A percentile compares a stretch with the other conserved stretches of the same genome.
phyloP scores from a whole-genome alignment of 2,888 invertebrate species.

The Pristionchus arcanus region DNA sequence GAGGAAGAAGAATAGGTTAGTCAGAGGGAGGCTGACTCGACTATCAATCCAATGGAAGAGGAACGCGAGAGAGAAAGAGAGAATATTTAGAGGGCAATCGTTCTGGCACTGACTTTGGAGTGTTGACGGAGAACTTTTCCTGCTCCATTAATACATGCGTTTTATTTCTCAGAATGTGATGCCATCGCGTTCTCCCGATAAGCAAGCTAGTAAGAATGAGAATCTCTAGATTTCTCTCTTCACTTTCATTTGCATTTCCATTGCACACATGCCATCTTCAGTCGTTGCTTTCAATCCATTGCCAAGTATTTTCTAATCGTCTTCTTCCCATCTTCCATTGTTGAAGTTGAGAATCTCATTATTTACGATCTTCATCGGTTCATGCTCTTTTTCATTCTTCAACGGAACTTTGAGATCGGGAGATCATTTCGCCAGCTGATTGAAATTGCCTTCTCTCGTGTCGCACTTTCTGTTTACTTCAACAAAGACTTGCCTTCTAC shows the following conservation, averaged over 20 bases:
- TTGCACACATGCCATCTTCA: background rate
- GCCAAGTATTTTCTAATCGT: background rate
- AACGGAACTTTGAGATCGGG: background rate
- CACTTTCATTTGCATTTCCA: background rate
- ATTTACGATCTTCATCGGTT: background rate
- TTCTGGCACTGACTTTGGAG: background rate
- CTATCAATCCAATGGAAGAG: background rate
- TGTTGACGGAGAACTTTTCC: background rate
- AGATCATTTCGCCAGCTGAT: too few species aligned
- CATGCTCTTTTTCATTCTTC: background rate
- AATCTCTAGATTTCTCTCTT: background rate
- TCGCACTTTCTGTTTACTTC: background rate
- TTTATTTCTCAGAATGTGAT: background rate
- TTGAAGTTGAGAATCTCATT: background rate
- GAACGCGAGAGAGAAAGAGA: background rate
- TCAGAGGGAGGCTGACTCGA: background rate
- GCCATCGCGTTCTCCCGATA: background rate
- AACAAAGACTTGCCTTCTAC: background rate
- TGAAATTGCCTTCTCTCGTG: background rate
- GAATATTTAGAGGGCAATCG: background rate
- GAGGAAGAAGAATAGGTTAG: background rate
- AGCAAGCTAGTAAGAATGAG: background rate
- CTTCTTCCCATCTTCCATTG: background rate
- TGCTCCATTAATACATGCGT: background rate
- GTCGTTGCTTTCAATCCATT: background rate